phyloP scores from a whole-genome alignment of 30 jellyfish, hydroid and myxozoan species.

The Hydractinia symbiolongicarpus region DNA sequence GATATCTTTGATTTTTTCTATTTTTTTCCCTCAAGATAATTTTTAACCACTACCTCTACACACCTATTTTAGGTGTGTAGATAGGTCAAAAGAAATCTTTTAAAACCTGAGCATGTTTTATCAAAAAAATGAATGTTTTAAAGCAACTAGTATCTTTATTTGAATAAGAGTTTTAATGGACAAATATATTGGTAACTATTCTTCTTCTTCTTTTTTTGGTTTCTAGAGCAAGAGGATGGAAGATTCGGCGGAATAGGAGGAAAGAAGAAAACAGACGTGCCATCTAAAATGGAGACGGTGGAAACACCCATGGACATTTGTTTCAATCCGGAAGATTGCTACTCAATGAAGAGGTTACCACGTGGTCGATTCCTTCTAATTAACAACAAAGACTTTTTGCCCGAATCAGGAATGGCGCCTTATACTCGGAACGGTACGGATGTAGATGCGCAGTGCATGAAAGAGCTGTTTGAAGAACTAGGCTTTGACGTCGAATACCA shows the following conservation, averaged over 20 bases:
- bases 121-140: background rate
- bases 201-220: background rate
- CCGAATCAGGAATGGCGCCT: slow-evolving; percentile 85
- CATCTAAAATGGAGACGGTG: slow-evolving; percentile 6
- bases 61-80: no score
- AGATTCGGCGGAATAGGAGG: background rate
- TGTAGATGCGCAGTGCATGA: slow-evolving; percentile 81
- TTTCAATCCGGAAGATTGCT: slow-evolving; percentile 50
- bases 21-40: no score
- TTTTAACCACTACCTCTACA: no score
- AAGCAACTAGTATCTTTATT: background rate
- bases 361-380: slow-evolving; percentile 66
- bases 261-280: background rate
- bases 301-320: slow-evolving; percentile 19
- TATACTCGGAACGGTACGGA: slow-evolving; percentile 94
- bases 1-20: no score
- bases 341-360: slow-evolving; percentile 74
- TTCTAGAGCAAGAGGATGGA: slow-evolving; percentile 8
- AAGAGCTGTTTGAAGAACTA: slow-evolving; percentile 58
- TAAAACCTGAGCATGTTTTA: no score
- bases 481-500: slow-evolving; percentile 68
- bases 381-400: slow-evolving; percentile 73
- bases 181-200: background rate
- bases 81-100: no score
- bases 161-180: background rate